Evolutionary conservation across 2,113 vertebrate species (phyloP).

Genomic region (Falcunculus frontatus): DNA sequence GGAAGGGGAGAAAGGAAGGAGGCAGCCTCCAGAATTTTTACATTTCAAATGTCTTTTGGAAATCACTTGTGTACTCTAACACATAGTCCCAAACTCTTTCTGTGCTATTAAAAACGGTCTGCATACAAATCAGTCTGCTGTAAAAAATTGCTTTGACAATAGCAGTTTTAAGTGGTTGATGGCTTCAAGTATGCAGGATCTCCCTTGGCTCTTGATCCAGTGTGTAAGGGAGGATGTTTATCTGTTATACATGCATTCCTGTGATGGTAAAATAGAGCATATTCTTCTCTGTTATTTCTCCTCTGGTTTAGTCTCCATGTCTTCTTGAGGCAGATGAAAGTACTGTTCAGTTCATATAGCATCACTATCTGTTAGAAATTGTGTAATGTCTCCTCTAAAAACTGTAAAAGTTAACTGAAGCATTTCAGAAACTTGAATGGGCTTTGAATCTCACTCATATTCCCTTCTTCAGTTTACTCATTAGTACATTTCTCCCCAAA

Average conservation of each 20-base stretch:
- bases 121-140: conserved; percentile 67
- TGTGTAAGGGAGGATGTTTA: conserved; percentile 49
- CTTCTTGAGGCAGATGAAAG: background rate
- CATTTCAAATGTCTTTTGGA: conserved; percentile 69
- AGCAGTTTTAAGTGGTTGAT: conserved; percentile 63
- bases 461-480: background rate
- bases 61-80: conserved; percentile 64
- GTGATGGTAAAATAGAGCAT: conserved; percentile 15
- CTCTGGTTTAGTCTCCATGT: background rate
- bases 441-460: background rate
- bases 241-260: conserved; percentile 37
- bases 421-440: background rate
- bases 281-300: conserved; percentile 23
- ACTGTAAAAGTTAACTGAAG: background rate
- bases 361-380: background rate
- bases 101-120: conserved; percentile 60
- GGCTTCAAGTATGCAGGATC: conserved; percentile 44
- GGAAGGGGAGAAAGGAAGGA: conserved; percentile 25
- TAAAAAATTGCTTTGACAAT: conserved; percentile 73
- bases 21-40: conserved; percentile 59
- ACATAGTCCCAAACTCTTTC: conserved; percentile 47
- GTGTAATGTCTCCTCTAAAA: background rate
- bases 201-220: conserved; percentile 57
- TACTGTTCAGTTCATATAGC: background rate
- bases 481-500: background rate